phyloP scores from a whole-genome alignment of 2,888 invertebrate species.

The Drosophila borborema region DNA sequence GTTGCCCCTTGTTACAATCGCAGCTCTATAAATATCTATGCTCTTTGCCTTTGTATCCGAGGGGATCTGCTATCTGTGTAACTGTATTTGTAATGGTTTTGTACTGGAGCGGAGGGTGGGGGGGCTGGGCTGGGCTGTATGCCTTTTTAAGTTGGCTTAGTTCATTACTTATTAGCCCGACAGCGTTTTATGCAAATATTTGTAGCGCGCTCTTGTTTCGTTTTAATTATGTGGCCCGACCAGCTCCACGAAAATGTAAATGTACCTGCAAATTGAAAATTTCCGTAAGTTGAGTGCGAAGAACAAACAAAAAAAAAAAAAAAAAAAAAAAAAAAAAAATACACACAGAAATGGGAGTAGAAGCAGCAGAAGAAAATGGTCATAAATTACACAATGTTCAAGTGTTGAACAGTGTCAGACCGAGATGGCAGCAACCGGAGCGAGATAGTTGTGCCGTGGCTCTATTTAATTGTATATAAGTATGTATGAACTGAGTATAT shows the following conservation, averaged over 20 bases:
- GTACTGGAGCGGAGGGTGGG: too few relatives aligned
- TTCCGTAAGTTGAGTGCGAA: conserved; percentile 53
- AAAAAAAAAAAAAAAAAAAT: background rate
- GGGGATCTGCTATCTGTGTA: background rate
- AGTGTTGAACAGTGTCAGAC: conserved; percentile 27
- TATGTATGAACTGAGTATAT: background rate
- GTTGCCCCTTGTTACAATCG: conserved; percentile 8
- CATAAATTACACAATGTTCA: conserved; percentile 60
- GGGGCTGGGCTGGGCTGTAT: background rate
- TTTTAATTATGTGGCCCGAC: conserved; percentile 63
- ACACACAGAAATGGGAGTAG: background rate
- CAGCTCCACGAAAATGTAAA: conserved; percentile 38
- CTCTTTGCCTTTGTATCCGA: background rate
- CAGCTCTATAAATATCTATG: background rate
- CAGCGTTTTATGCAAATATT: conserved; percentile 61
- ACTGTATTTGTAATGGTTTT: conserved; percentile 4
- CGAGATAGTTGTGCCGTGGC: conserved; percentile 3
- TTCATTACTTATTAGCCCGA: conserved; percentile 56
- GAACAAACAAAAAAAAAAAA: background rate
- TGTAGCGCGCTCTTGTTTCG: conserved; percentile 50
- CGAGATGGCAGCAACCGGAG: conserved; percentile 2
- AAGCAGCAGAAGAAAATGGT: conserved; percentile 21
- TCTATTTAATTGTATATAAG: conserved; percentile 6
- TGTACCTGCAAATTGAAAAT: conserved; percentile 68
- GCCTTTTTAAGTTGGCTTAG: conserved; percentile 30